Evolutionary conservation across 2,113 vertebrate genomes (phyloP).

Genomic region (Arizona elegans): DNA sequence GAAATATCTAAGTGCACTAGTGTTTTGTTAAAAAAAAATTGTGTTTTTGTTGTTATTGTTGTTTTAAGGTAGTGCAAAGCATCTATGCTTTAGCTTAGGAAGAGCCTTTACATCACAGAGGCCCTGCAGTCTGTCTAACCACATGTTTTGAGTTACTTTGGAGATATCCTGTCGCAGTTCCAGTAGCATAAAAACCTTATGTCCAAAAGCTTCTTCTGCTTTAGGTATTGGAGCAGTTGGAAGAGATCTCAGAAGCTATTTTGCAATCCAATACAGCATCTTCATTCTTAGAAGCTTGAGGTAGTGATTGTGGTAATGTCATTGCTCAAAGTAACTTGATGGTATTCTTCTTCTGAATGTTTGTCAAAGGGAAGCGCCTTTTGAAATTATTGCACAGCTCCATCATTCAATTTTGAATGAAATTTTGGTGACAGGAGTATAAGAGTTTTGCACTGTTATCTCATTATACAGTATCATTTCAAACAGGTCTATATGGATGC

Average conservation of each 20-base stretch:
- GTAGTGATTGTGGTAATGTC: background rate
- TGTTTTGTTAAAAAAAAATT: background rate
- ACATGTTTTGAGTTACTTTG: background rate
- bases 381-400: background rate
- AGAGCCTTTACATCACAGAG: background rate
- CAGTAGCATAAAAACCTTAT: background rate
- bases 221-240: background rate
- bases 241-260: background rate
- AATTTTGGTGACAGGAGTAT: background rate
- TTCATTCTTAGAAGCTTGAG: background rate
- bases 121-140: background rate
- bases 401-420: background rate
- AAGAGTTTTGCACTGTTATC: background rate
- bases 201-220: background rate
- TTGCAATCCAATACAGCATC: background rate
- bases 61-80: background rate
- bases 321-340: background rate
- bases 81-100: background rate
- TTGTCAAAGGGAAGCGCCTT: background rate
- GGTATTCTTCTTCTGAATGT: background rate
- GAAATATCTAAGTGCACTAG: background rate
- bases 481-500: background rate
- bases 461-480: background rate
- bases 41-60: background rate
- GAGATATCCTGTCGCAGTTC: background rate